phyloP scores from a whole-genome alignment of 2,113 vertebrate genomes.

The Oreotrochilus melanogaster region DNA sequence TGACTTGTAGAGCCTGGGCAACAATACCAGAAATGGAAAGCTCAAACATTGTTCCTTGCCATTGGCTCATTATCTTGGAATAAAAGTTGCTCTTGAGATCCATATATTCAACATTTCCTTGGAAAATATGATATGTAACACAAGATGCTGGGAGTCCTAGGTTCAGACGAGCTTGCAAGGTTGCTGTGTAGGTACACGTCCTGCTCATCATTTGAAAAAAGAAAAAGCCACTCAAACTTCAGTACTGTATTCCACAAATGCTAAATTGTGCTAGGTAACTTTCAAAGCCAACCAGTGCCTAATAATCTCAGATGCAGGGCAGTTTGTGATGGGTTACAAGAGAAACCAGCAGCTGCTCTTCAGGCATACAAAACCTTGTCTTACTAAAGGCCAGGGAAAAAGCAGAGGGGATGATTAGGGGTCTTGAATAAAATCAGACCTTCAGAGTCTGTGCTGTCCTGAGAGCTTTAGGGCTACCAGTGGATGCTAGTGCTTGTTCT shows the following conservation, averaged over 20 bases:
- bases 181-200: background rate
- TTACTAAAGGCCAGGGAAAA: background rate
- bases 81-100: background rate
- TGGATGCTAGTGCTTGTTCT: conserved; percentile 13
- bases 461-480: background rate
- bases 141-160: background rate
- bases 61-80: background rate
- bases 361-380: background rate
- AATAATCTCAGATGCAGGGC: background rate
- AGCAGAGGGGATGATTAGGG: background rate
- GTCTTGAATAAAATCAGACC: background rate
- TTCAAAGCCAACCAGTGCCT: background rate
- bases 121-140: background rate
- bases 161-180: background rate
- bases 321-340: background rate
- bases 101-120: background rate
- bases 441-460: too few relatives aligned
- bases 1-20: background rate
- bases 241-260: background rate
- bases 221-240: background rate
- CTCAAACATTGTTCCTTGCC: background rate
- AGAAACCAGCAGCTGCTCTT: background rate
- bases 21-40: background rate
- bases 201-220: background rate
- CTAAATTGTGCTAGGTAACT: background rate